Evolutionary conservation across 2,113 vertebrate species (phyloP).

Genomic region (Tiliqua scincoides): DNA sequence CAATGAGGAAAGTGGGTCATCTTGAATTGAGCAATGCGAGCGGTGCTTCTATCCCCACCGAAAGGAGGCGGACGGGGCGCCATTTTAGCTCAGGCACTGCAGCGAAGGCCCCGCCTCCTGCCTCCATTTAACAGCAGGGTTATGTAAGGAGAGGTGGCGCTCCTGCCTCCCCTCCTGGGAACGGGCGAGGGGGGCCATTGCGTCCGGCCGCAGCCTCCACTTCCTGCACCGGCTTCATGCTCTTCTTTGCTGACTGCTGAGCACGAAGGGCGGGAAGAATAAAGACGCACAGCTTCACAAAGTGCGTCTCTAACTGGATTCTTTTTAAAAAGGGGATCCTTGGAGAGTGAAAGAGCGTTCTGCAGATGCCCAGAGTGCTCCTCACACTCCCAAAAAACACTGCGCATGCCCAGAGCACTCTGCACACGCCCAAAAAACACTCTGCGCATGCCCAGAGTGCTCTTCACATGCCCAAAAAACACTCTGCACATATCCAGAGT

Average conservation of each 20-base stretch:
- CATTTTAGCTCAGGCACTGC: constrained; percentile 49
- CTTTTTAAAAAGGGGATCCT: not conserved
- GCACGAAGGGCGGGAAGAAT: not conserved
- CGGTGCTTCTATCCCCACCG: no score
- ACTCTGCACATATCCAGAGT: no score
- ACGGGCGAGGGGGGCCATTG: not conserved
- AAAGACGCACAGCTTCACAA: no score
- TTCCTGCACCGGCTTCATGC: not conserved
- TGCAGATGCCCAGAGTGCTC: no score
- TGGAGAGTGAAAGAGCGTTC: not conserved
- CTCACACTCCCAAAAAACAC: no score
- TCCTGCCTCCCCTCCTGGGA: not conserved
- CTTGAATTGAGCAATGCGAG: constrained; percentile 60
- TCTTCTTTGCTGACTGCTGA: not conserved
- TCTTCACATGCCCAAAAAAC: no score
- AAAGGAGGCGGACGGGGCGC: constrained; percentile 49
- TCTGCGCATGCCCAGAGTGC: no score
- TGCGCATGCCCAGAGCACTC: no score
- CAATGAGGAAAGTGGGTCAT: constrained; percentile 47
- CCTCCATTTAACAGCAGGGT: constrained; percentile 10
- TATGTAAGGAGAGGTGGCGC: not conserved
- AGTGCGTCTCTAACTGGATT: no score
- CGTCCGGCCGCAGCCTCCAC: not conserved
- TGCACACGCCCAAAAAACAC: not conserved
- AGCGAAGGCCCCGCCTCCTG: not conserved